Conservation (phyloP, 2,888 invertebrate species). For the Tetrapedia diversipes region DNA sequence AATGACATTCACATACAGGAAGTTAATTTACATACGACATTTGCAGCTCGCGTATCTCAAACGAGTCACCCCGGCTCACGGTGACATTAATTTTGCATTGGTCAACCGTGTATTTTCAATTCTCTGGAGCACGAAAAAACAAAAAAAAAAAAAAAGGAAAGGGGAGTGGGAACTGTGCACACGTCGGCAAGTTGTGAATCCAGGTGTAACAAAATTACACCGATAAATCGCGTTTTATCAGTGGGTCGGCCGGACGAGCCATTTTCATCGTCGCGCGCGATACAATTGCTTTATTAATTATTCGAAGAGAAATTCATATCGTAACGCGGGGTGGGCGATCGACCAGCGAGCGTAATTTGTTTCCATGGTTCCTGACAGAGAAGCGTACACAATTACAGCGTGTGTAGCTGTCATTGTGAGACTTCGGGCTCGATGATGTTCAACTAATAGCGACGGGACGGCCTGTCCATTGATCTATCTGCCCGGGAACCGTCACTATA, state of each 20-base stretch:
- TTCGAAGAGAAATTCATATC: constrained; percentile 23
- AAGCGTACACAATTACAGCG: constrained; percentile 21
- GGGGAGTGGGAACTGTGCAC: neutral
- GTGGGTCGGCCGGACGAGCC: neutral
- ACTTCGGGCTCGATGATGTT: constrained; percentile 30
- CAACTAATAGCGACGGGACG: constrained; percentile 19
- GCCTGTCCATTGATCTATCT: constrained; percentile 28
- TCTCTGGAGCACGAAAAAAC: neutral
- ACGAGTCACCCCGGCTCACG: too few species aligned
- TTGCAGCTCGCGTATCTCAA: too few species aligned
- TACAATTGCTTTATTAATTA: constrained; percentile 33
- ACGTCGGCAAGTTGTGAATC: neutral
- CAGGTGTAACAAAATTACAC: neutral
- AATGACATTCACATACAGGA: too few species aligned
- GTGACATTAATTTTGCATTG: neutral
- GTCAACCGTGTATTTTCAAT: too few species aligned
- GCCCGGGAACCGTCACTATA: constrained; percentile 18
- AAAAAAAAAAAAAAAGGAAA: neutral
- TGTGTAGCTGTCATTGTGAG: constrained; percentile 17
- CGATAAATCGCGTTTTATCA: neutral
- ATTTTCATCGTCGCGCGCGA: constrained; percentile 19
- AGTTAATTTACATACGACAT: too few species aligned
- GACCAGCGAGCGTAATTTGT: constrained; percentile 26
- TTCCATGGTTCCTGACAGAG: constrained; percentile 21
- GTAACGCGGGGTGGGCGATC: neutral